phyloP scores from a whole-genome alignment of 2,113 vertebrate species.

The Pluvialis apricaria region DNA sequence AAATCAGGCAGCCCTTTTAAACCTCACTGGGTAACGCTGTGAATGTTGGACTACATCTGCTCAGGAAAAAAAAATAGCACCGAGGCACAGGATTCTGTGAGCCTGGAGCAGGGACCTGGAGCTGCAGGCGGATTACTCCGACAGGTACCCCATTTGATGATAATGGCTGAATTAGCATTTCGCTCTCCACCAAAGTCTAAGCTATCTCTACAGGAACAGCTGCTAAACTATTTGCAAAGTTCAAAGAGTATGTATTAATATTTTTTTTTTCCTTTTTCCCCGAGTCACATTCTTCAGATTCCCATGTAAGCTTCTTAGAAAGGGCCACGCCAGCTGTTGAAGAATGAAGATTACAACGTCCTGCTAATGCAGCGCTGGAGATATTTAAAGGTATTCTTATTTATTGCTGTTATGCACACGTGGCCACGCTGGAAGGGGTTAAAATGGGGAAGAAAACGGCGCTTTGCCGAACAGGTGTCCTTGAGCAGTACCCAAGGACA shows the following conservation, averaged over 20 bases:
- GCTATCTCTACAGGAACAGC: conserved; percentile 63
- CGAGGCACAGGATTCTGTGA: background rate
- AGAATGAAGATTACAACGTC: conserved; percentile 55
- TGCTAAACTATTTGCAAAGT: conserved; percentile 66
- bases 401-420: background rate
- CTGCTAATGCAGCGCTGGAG: background rate
- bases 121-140: background rate
- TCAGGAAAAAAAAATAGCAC: background rate
- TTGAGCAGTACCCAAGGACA: conserved; percentile 90
- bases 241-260: conserved; percentile 48
- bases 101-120: background rate
- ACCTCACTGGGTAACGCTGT: background rate
- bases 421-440: conserved; percentile 46
- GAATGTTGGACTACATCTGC: background rate
- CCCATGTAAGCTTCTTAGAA: conserved; percentile 50
- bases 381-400: background rate
- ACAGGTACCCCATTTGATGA: conserved; percentile 10
- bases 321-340: conserved; percentile 53
- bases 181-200: conserved; percentile 3
- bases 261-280: background rate
- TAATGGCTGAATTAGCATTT: conserved; percentile 59
- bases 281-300: conserved; percentile 56
- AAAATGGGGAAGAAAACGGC: conserved; percentile 73
- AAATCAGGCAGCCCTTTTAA: background rate
- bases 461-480: conserved; percentile 89